Evolutionary conservation across 2,888 invertebrate species (phyloP).

Genomic region (Pycnomerus fuliginosus): DNA sequence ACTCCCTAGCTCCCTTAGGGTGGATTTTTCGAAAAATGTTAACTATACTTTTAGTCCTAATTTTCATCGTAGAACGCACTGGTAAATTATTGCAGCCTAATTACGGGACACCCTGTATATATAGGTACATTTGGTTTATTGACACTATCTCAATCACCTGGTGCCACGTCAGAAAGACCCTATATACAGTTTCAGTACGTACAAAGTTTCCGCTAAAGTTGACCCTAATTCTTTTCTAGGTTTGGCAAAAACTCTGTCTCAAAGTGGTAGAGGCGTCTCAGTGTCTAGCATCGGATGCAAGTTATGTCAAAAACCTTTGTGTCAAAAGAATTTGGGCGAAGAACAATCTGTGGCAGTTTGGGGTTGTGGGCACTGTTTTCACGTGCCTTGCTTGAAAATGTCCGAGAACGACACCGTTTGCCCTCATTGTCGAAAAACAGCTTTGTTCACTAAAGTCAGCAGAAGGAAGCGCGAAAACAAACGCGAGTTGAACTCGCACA

Average conservation of each 20-base stretch:
- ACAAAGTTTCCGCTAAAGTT: too few species aligned
- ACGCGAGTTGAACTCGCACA: constrained; percentile 23
- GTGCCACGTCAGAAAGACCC: too few species aligned
- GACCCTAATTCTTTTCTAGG: constrained; percentile 44
- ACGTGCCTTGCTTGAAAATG: constrained; percentile 37
- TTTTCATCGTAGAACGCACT: too few species aligned
- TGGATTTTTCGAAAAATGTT: too few species aligned
- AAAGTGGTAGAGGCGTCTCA: constrained; percentile 44
- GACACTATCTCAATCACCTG: too few species aligned
- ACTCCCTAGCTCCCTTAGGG: too few species aligned
- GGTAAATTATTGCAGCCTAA: too few species aligned
- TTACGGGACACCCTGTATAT: too few species aligned
- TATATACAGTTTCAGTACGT: too few species aligned
- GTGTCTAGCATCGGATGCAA: constrained; percentile 43
- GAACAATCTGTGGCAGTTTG: constrained; percentile 42
- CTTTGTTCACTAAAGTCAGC: constrained; percentile 15
- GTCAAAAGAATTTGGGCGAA: constrained; percentile 33
- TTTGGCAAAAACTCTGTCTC: constrained; percentile 45
- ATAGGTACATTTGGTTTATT: too few species aligned
- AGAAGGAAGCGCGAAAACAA: too few species aligned
- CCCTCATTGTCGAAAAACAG: constrained; percentile 44
- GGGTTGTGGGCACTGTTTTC: constrained; percentile 51
- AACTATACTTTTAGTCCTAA: too few species aligned
- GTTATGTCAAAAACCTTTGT: constrained; percentile 45
- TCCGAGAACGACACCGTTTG: constrained; percentile 39